Conservation (phyloP, 2,113 vertebrate genomes). For the Halichoeres trimaculatus region DNA sequence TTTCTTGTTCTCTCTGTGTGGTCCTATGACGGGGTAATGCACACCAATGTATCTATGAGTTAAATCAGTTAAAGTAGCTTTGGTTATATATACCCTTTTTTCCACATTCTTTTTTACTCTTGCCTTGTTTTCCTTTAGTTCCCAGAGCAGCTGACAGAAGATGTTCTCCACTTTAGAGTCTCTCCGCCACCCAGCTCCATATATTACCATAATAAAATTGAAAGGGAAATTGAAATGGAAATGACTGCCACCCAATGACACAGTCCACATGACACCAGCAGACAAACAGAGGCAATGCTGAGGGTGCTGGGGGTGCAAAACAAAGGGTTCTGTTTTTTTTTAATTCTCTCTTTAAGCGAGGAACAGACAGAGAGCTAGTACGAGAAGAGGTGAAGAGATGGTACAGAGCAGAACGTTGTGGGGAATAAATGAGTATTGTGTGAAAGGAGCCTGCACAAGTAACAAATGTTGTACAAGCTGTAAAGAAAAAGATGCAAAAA, state of each 20-base stretch:
- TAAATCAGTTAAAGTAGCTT: conserved; percentile 49
- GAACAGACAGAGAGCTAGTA: not conserved
- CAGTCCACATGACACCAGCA: conserved; percentile 36
- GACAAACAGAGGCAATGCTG: conserved; percentile 35
- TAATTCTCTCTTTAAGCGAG: conserved; percentile 22
- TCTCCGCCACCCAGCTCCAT: conserved; percentile 25
- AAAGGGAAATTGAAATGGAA: conserved; percentile 75
- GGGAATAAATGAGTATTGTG: not conserved
- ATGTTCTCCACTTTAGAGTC: conserved; percentile 48
- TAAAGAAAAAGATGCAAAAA: not conserved
- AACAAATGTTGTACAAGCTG: not conserved
- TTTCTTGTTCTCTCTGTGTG: conserved; percentile 5
- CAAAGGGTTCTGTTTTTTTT: conserved; percentile 27
- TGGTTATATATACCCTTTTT: conserved; percentile 34
- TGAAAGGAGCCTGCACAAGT: conserved; percentile 3
- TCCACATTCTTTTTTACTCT: conserved; percentile 18
- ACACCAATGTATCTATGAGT: not conserved
- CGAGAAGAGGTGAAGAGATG: conserved; percentile 27
- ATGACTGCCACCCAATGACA: conserved; percentile 55
- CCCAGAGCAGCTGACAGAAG: conserved; percentile 27
- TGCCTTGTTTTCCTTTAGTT: not conserved
- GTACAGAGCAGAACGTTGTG: conserved; percentile 6
- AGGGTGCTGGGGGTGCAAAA: conserved; percentile 24
- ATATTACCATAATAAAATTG: conserved; percentile 74
- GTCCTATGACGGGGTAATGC: not conserved